Conservation (phyloP, 1,140 invertebrate species). For the Conus ventricosus region DNA sequence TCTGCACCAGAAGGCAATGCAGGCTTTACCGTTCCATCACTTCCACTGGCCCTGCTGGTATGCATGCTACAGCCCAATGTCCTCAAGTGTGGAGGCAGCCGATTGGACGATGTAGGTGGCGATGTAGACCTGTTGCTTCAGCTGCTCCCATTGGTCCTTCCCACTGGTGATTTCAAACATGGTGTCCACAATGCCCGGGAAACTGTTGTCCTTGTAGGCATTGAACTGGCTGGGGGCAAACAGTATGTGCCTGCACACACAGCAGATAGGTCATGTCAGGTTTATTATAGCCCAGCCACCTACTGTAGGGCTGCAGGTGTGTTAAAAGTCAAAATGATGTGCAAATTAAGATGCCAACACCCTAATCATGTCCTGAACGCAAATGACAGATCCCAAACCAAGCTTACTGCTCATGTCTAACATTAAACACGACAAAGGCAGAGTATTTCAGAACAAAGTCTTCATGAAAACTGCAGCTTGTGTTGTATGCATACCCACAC, state of each 20-base stretch:
- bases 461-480: too few species aligned
- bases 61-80: slow-evolving; percentile 34
- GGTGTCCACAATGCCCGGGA: slow-evolving; percentile 36
- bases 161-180: slow-evolving; percentile 24
- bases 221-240: slow-evolving; percentile 44
- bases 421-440: too few species aligned
- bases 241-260: slow-evolving; percentile 38
- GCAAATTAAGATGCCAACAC: neutral
- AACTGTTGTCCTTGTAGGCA: slow-evolving; percentile 31
- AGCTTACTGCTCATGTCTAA: too few species aligned
- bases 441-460: too few species aligned
- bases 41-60: too few species aligned
- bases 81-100: slow-evolving; percentile 38
- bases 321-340: neutral
- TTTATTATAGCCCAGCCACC: neutral
- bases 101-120: slow-evolving; percentile 41
- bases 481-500: too few species aligned
- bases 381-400: too few species aligned
- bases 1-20: too few species aligned
- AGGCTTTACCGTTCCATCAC: too few species aligned
- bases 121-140: slow-evolving; percentile 47
- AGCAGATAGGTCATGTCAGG: neutral
- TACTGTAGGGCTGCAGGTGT: neutral
- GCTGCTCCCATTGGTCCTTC: slow-evolving; percentile 37
- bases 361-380: too few species aligned